Evolutionary conservation across 2,888 invertebrate genomes (phyloP).

Genomic region (Hemithea aestivaria): DNA sequence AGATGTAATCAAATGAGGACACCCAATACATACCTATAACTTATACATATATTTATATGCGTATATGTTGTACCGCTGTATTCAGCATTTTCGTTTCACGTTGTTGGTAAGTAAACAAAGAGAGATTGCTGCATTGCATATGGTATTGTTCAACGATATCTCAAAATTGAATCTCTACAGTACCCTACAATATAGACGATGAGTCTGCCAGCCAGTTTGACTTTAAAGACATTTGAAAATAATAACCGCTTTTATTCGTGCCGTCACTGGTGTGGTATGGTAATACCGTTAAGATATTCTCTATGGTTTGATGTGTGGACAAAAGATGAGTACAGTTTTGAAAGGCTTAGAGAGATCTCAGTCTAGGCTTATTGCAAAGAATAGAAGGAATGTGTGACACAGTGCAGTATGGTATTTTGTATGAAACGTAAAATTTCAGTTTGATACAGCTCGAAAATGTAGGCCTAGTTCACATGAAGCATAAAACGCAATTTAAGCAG

Average conservation of each 20-base stretch:
- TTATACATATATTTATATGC: not conserved
- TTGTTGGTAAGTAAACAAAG: constrained; percentile 58
- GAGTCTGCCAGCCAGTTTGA: constrained; percentile 32
- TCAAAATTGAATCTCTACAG: constrained; percentile 66
- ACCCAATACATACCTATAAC: constrained; percentile 31
- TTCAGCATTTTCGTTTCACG: constrained; percentile 53
- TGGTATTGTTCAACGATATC: constrained; percentile 67
- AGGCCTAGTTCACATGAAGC: too few relatives aligned
- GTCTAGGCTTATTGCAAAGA: too few relatives aligned
- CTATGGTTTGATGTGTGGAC: too few relatives aligned
- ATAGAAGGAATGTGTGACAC: too few relatives aligned
- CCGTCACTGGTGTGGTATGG: constrained; percentile 22
- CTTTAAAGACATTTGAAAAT: constrained; percentile 26
- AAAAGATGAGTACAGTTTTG: too few relatives aligned
- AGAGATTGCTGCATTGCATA: constrained; percentile 55
- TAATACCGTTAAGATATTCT: constrained; percentile 27
- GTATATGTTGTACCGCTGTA: constrained; percentile 14
- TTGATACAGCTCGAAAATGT: too few relatives aligned
- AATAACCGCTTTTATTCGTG: constrained; percentile 14
- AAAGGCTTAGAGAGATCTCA: too few relatives aligned
- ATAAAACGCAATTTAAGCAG: too few relatives aligned
- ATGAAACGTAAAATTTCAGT: too few relatives aligned
- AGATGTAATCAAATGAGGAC: constrained; percentile 43
- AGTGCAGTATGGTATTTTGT: too few relatives aligned
- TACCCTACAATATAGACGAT: constrained; percentile 47